Conservation (phyloP, 2,113 vertebrate genomes). For the Otis tarda region DNA sequence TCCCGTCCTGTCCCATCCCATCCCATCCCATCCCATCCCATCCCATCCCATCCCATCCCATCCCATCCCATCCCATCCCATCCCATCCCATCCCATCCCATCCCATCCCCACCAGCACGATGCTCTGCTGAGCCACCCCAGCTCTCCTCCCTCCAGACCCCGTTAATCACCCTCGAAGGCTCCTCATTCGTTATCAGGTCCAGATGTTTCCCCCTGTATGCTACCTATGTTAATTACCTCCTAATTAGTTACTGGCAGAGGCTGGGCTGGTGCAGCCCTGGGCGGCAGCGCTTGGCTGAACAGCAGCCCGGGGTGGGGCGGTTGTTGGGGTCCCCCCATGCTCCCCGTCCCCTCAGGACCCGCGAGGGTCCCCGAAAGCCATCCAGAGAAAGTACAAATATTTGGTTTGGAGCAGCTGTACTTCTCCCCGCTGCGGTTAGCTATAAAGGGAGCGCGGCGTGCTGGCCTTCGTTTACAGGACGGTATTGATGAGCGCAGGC, state of each 20-base stretch:
- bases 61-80: too few relatives aligned
- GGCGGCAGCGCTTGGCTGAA: neutral
- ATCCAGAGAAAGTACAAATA: too few relatives aligned
- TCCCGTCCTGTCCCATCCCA: neutral
- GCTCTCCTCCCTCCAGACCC: neutral
- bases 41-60: neutral
- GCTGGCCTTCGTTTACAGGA: neutral
- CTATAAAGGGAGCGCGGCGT: accelerated
- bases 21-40: too few relatives aligned
- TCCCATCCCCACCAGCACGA: accelerated
- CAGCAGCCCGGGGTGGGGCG: neutral
- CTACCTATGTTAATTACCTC: conserved; percentile 76
- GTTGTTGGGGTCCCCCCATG: neutral
- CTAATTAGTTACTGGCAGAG: conserved; percentile 69
- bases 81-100: neutral
- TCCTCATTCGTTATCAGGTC: conserved; percentile 34
- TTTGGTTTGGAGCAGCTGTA: neutral
- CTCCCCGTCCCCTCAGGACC: too few relatives aligned
- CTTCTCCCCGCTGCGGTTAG: accelerated
- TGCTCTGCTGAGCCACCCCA: accelerated
- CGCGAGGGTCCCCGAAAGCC: neutral
- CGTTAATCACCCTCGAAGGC: conserved; percentile 14
- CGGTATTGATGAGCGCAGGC: too few relatives aligned
- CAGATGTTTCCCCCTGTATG: conserved; percentile 73
- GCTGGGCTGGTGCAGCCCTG: conserved; percentile 30